phyloP scores from a whole-genome alignment of 2,113 vertebrate genomes.

The Nanger granti region DNA sequence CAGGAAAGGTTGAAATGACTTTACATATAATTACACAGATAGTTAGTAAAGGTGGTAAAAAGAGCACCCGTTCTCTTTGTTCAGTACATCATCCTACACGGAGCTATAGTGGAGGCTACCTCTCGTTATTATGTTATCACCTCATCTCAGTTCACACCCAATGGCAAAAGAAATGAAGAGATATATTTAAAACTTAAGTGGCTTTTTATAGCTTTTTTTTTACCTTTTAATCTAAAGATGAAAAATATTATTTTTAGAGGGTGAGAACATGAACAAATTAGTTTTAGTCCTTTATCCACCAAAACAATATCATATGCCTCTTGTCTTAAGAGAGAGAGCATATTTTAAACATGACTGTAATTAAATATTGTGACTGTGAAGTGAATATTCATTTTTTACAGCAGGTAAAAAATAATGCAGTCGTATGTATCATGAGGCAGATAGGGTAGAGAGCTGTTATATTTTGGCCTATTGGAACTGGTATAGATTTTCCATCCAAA shows the following conservation, averaged over 20 bases:
- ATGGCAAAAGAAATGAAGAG: constrained; percentile 29
- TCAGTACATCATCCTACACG: neutral
- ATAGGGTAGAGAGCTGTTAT: constrained; percentile 43
- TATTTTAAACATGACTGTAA: constrained; percentile 63
- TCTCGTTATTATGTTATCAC: neutral
- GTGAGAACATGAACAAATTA: constrained; percentile 1
- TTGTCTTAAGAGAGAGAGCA: constrained; percentile 44
- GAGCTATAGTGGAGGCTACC: constrained; percentile 13
- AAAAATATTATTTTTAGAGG: constrained; percentile 17
- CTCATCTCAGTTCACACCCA: constrained; percentile 38
- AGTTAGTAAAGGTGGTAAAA: neutral
- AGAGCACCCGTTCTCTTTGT: neutral
- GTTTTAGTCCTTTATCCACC: constrained; percentile 35
- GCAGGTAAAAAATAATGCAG: constrained; percentile 73
- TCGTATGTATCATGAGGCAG: constrained; percentile 43
- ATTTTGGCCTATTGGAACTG: constrained; percentile 66
- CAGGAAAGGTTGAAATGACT: neutral
- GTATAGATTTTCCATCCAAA: constrained; percentile 63
- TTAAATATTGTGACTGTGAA: constrained; percentile 70
- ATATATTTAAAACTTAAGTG: neutral
- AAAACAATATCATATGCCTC: constrained; percentile 52
- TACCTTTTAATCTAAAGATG: constrained; percentile 22
- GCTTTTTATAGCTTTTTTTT: neutral
- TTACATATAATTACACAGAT: neutral
- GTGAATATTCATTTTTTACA: constrained; percentile 72